A percentile compares a stretch with the other conserved stretches of the same genome.
Conservation (phyloP, 2,888 invertebrate genomes). For the Choreutis nemorana region DNA sequence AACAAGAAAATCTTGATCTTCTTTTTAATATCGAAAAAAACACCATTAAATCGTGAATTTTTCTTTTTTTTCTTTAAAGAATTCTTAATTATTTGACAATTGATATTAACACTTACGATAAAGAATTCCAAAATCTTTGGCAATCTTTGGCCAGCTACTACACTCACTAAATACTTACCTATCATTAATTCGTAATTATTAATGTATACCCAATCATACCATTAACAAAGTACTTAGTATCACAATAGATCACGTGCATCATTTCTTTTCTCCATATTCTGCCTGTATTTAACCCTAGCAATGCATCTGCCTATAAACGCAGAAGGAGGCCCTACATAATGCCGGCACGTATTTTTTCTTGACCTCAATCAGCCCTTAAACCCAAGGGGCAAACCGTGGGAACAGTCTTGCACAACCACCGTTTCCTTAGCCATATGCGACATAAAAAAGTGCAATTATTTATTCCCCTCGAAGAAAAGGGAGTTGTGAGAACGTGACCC, state of each 20-base stretch:
- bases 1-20: conserved; percentile 5
- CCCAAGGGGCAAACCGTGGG: conserved; percentile 62
- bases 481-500: conserved; percentile 67
- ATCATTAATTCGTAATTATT: no score
- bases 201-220: no score
- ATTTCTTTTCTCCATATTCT: no score
- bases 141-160: no score
- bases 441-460: conserved; percentile 67
- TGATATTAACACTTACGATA: no score
- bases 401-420: conserved; percentile 59
- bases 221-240: no score
- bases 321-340: conserved; percentile 56
- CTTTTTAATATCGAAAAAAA: conserved; percentile 1
- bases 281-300: conserved; percentile 57
- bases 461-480: conserved; percentile 65
- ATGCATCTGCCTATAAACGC: conserved; percentile 57
- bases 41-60: conserved; percentile 6
- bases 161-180: no score
- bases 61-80: conserved; percentile 7
- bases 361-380: conserved; percentile 58
- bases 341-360: conserved; percentile 62
- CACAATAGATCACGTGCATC: no score
- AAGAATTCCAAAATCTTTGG: no score
- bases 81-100: conserved; percentile 3
- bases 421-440: conserved; percentile 65